These are phyloP conservation scores for Porites australiensis DNA, from an alignment of 64 coral and sea anemone species.

Conservation along the genomic window DNA sequence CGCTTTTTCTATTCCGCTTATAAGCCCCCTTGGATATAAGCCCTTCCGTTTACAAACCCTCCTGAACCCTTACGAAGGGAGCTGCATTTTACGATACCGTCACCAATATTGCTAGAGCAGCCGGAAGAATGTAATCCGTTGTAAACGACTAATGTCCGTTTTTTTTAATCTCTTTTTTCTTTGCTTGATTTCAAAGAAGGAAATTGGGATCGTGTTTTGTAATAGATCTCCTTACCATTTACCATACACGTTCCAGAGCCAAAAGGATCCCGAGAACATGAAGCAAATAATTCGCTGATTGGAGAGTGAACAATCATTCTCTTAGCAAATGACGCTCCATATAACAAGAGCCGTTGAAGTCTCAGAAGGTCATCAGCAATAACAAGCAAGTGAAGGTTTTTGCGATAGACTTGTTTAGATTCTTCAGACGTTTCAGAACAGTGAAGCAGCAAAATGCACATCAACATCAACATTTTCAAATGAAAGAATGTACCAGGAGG, in stretches of 20 bases:
- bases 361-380: constrained; percentile 66
- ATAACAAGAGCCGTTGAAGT: constrained; percentile 69
- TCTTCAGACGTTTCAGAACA: background rate
- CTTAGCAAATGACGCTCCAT: constrained; percentile 64
- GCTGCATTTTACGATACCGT: no score
- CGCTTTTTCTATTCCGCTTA: no score
- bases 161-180: no score
- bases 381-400: constrained; percentile 66
- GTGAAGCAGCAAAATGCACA: constrained; percentile 64
- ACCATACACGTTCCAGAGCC: constrained; percentile 74
- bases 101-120: no score
- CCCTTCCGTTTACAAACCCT: no score
- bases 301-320: constrained; percentile 56
- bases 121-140: no score
- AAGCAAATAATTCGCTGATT: constrained; percentile 77
- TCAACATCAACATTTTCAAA: constrained; percentile 70
- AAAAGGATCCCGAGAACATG: constrained; percentile 62
- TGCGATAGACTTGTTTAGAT: background rate
- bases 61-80: no score
- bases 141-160: no score
- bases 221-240: constrained; percentile 58
- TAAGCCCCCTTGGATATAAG: no score
- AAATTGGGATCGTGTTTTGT: no score
- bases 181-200: no score
- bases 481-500: constrained; percentile 75